Percentiles rank a stretch among this genome's conserved stretches.
Evolutionary conservation across 2,888 invertebrate species (phyloP).

Genomic region (Kuschelorhynchus macadamiae): DNA sequence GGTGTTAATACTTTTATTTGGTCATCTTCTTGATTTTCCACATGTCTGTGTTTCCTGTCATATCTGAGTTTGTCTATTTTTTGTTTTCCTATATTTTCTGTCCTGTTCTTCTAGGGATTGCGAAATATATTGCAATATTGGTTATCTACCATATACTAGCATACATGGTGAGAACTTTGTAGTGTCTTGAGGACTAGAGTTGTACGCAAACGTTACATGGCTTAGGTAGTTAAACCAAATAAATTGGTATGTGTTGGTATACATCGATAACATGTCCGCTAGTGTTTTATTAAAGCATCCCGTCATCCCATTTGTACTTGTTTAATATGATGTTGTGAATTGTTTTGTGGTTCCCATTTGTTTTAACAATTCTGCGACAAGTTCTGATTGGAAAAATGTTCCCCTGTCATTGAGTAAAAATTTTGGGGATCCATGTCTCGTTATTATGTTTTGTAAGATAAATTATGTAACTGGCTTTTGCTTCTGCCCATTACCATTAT

Average conservation of each 20-base stretch:
- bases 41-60: slow-evolving; percentile 51
- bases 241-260: slow-evolving; percentile 26
- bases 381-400: slow-evolving; percentile 31
- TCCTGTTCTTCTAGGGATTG: too few species aligned
- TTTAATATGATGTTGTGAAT: slow-evolving; percentile 46
- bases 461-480: neutral
- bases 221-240: neutral
- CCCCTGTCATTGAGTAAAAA: neutral
- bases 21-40: slow-evolving; percentile 49
- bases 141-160: slow-evolving; percentile 11
- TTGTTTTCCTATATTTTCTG: too few species aligned
- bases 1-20: slow-evolving; percentile 55
- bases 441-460: neutral
- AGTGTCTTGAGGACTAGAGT: slow-evolving; percentile 48
- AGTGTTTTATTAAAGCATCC: slow-evolving; percentile 55
- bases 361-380: slow-evolving; percentile 51
- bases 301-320: slow-evolving; percentile 47
- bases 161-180: slow-evolving; percentile 46
- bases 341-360: slow-evolving; percentile 47
- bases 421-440: neutral
- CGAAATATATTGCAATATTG: too few species aligned
- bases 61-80: slow-evolving; percentile 52
- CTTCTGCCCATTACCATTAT: slow-evolving; percentile 31
- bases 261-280: slow-evolving; percentile 48
- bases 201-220: neutral